Percentiles rank a stretch among this genome's conserved stretches.
These are phyloP conservation scores for Meloe dianella DNA, from an alignment of 2,888 invertebrate species.

Conservation along the genomic window DNA sequence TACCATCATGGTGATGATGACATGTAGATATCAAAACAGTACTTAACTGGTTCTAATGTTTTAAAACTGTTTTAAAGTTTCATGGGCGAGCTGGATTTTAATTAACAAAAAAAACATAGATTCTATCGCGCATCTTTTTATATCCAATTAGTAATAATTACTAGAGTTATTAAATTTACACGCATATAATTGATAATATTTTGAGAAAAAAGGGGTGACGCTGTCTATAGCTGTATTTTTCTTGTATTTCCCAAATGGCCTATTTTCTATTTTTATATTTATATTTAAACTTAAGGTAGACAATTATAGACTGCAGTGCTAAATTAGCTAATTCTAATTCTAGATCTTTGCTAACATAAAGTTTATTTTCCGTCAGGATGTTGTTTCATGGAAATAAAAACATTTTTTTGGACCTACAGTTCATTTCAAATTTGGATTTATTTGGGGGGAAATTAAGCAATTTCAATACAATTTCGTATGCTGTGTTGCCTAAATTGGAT, in stretches of 20 bases:
- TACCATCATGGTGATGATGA: background rate
- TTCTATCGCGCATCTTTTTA: too few relatives aligned
- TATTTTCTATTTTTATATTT: background rate
- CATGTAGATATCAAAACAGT: background rate
- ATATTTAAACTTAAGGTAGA: background rate
- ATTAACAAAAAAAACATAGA: background rate
- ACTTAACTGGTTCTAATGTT: background rate
- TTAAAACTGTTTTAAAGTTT: background rate
- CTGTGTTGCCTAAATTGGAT: background rate
- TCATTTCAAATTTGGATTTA: background rate
- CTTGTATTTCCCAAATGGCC: background rate
- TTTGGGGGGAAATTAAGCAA: background rate
- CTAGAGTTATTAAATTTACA: too few relatives aligned
- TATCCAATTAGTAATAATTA: too few relatives aligned
- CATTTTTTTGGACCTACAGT: background rate
- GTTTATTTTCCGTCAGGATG: too few relatives aligned
- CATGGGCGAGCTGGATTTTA: background rate
- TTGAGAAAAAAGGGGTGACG: too few relatives aligned
- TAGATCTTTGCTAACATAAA: too few relatives aligned
- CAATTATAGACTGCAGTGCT: background rate
- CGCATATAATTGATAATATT: too few relatives aligned
- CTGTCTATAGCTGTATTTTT: too few relatives aligned
- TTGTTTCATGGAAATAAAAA: too few relatives aligned
- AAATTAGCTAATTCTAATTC: slow-evolving; percentile 6
- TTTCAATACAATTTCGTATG: background rate